Conservation (phyloP, 2,113 vertebrate species). For the Hippocampus abdominalis region DNA sequence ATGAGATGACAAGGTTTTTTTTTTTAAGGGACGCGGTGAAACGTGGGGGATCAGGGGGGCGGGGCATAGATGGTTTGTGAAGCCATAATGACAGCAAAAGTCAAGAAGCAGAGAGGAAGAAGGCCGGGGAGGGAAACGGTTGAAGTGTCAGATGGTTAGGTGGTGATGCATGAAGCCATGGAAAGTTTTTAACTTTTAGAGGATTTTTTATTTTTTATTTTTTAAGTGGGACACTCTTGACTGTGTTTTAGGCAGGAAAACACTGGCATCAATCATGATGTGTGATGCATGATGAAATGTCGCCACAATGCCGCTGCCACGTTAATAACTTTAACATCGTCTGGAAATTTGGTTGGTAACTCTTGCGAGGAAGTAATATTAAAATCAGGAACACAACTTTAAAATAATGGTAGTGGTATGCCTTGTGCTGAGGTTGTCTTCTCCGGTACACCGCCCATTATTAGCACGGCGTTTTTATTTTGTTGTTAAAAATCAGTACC, state of each 20-base stretch:
- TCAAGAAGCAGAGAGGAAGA: constrained; percentile 13
- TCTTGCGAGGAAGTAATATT: no score
- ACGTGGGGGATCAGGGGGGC: constrained; percentile 9
- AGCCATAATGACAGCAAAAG: constrained; percentile 33
- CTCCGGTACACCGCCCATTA: no score
- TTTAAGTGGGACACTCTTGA: background rate
- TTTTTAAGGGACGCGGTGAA: constrained; percentile 14
- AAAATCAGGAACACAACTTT: no score
- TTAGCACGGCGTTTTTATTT: no score
- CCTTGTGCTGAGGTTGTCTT: no score
- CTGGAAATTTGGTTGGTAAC: background rate
- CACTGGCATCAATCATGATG: constrained; percentile 13
- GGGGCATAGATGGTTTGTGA: constrained; percentile 1
- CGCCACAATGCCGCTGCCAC: constrained; percentile 8
- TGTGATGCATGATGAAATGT: constrained; percentile 15
- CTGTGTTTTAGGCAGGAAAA: background rate
- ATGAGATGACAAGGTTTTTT: constrained; percentile 11
- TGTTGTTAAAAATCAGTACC: no score
- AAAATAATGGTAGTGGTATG: no score
- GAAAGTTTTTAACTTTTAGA: constrained; percentile 17
- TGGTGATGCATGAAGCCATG: constrained; percentile 8
- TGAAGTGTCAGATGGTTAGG: constrained; percentile 8
- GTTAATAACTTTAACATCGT: background rate
- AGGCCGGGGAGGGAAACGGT: background rate
- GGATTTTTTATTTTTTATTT: background rate